Evolutionary conservation across 2,797 vertebrate species (phyloP).

Genomic region (Peromyscus eremicus): DNA sequence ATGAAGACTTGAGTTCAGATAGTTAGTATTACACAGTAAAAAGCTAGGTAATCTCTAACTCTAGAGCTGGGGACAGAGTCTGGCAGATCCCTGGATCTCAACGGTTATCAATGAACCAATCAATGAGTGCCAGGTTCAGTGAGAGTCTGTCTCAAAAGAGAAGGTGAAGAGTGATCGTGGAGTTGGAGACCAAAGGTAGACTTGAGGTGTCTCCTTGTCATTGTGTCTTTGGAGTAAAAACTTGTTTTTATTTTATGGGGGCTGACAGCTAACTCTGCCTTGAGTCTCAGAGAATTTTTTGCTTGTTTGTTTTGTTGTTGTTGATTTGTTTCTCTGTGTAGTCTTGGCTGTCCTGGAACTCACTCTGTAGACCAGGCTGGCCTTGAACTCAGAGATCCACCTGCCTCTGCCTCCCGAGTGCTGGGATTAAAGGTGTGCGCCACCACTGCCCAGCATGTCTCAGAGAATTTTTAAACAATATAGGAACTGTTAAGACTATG

Average conservation of each 20-base stretch:
- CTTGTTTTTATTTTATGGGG: not conserved
- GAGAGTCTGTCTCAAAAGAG: not conserved
- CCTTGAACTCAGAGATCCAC: not conserved
- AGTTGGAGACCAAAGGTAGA: not conserved
- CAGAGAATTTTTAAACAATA: not conserved
- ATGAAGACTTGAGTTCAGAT: not conserved
- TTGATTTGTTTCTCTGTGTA: not conserved
- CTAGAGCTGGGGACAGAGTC: not conserved
- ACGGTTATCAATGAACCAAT: not conserved
- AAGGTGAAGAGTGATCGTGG: not conserved
- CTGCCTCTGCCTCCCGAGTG: not conserved
- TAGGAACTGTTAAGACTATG: not conserved
- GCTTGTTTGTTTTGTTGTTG: not conserved
- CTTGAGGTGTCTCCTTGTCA: not conserved
- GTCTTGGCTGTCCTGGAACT: not conserved
- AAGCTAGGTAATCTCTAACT: not conserved
- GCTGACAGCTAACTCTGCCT: not conserved
- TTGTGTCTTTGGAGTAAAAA: not conserved
- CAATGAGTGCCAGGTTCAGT: not conserved
- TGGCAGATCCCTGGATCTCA: not conserved
- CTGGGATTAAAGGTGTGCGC: not conserved
- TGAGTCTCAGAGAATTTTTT: not conserved
- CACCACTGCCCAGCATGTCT: not conserved
- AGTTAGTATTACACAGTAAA: not conserved
- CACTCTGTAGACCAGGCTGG: not conserved